Base-by-base conservation (phyloP, 2,797 vertebrate genomes). In the Mareca strepera region DNA sequence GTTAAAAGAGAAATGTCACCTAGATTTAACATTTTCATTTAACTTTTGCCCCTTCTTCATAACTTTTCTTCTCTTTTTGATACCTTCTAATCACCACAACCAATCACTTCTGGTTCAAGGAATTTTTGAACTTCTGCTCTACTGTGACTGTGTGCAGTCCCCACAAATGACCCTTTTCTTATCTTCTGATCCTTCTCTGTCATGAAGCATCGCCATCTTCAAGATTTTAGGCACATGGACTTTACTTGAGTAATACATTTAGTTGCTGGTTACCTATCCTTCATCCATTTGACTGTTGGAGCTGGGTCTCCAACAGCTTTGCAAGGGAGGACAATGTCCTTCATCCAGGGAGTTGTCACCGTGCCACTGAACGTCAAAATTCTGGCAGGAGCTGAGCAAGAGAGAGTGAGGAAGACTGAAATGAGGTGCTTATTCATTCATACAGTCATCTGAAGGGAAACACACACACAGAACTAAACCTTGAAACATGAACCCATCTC, bases 281-380 rank as follows among this genome's bases (percentile, higher is more conserved):
- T 99, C 97, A 99, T 99, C 99, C 99, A 99, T 95, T 99, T 99
- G 86, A 99, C 98, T 58, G 99, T 98, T 2, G 99, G 99, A 66
- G 98, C 98, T 12, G 99, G 99, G 81, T 99, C 99, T 64, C 99
- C 99, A 9, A 99, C 99, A 0, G 99, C 99, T 95, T 99, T 99
- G 96, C 99, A 99, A 5, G 99, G 99, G 33, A 99, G 97, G 72
- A 99, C 98, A 7, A 99, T 99, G 95, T 99, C 99, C 90, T 98
- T 99, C 99, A 99, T 99, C 99, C 99, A 99, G 1, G 99, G 99
- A 1, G 99, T 99, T 14, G 99, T 99, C 73, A 99, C 99, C 0
- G 99, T 99, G n/a, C 99, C 99, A 0, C 99, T 99, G 97, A 99
- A 99, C 5, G 99, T 99, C 83, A 99, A 97, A 92, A 99, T 99